A percentile compares a stretch with the other conserved stretches of the same genome.
Conservation (phyloP, 2,797 vertebrate genomes). For the Kryptopterus vitreolus region DNA sequence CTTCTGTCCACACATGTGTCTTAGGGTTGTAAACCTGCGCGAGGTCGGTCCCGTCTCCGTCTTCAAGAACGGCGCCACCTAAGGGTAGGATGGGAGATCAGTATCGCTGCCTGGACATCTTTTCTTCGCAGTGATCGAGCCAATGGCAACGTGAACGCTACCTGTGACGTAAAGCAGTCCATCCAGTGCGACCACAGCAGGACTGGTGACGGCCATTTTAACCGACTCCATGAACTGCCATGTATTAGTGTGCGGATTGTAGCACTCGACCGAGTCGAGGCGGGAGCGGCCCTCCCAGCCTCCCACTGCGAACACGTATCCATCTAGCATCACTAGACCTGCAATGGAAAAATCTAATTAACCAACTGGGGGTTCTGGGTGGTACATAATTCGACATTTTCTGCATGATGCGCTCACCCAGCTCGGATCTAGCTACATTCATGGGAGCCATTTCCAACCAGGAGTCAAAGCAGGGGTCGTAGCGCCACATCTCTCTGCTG, state of each 20-base stretch:
- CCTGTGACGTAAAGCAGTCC: constrained; percentile 81
- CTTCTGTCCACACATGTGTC: constrained; percentile 71
- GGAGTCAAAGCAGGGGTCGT: constrained; percentile 79
- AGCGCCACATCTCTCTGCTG: constrained; percentile 83
- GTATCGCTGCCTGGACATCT: not conserved
- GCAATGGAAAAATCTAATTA: not conserved
- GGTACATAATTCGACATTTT: not conserved
- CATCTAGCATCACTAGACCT: constrained; percentile 71
- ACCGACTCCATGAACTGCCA: constrained; percentile 79
- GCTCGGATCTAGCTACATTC: constrained; percentile 79
- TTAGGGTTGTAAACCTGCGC: constrained; percentile 82
- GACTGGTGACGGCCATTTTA: constrained; percentile 82
- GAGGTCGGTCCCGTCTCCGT: constrained; percentile 78
- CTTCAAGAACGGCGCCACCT: constrained; percentile 76
- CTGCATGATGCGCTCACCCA: constrained; percentile 62
- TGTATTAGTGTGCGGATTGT: constrained; percentile 76
- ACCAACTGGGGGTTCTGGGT: not conserved
- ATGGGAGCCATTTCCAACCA: constrained; percentile 83
- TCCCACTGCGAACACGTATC: constrained; percentile 80
- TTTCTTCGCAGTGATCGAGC: not conserved
- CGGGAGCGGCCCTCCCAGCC: constrained; percentile 80
- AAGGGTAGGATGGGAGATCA: not conserved
- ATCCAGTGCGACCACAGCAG: constrained; percentile 78
- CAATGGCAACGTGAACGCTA: constrained; percentile 33
- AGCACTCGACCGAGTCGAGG: constrained; percentile 79